Evolutionary conservation across 2,888 invertebrate species (phyloP).

Genomic region (Leucophenga maculata): DNA sequence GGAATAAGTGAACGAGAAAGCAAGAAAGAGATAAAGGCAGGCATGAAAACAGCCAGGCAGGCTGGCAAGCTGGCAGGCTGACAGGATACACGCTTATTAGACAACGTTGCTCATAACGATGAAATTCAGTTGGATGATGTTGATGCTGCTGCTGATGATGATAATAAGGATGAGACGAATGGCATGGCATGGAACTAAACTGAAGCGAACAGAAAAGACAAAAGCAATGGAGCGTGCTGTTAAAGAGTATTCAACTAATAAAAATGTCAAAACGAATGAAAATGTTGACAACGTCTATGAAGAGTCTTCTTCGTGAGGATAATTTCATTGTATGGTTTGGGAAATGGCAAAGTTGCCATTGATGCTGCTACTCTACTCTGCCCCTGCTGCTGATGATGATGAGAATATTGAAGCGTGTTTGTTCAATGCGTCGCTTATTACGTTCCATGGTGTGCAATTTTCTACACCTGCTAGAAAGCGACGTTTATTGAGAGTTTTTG

Average conservation of each 20-base stretch:
- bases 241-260: slow-evolving; percentile 64
- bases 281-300: slow-evolving; percentile 56
- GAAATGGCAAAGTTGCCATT: neutral
- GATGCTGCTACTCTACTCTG: neutral
- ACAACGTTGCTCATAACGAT: slow-evolving; percentile 16
- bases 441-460: slow-evolving; percentile 44
- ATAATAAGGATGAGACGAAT: neutral
- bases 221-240: slow-evolving; percentile 64
- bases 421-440: neutral
- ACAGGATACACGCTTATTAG: slow-evolving; percentile 63
- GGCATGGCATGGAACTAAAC: no score
- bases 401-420: slow-evolving; percentile 26
- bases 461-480: slow-evolving; percentile 53
- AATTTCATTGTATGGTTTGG: no score
- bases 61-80: slow-evolving; percentile 22
- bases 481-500: slow-evolving; percentile 33
- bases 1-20: slow-evolving; percentile 32
- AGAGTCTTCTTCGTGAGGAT: no score
- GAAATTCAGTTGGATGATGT: slow-evolving; percentile 3
- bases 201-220: neutral
- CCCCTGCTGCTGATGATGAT: slow-evolving; percentile 26
- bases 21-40: slow-evolving; percentile 19
- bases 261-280: slow-evolving; percentile 67
- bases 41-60: slow-evolving; percentile 18
- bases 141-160: neutral